Evolutionary conservation across 1,140 invertebrate species (phyloP).

Genomic region (Drosophila parvula): DNA sequence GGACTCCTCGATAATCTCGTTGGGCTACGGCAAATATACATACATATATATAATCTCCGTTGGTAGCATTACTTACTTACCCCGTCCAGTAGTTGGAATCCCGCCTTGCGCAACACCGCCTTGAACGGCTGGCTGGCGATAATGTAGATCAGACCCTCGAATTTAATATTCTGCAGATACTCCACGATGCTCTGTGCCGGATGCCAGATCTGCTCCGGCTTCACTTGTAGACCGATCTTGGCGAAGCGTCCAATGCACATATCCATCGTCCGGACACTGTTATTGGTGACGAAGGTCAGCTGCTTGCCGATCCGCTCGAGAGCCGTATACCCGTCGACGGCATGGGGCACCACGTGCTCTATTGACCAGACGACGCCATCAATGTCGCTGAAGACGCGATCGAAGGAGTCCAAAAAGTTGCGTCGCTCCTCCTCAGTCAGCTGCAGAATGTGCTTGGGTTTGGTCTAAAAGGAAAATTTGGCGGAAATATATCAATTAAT

Average conservation of each 20-base stretch:
- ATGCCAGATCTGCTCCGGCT: constrained; percentile 78
- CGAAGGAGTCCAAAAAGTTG: constrained; percentile 84
- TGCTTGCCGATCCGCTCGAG: constrained; percentile 88
- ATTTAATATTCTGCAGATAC: constrained; percentile 84
- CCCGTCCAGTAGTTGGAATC: constrained; percentile 84
- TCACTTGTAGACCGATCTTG: constrained; percentile 38
- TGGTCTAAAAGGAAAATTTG: background rate
- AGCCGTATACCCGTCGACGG: constrained; percentile 84
- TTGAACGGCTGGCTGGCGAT: constrained; percentile 77
- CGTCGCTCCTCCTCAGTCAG: constrained; percentile 62
- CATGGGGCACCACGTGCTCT: constrained; percentile 84
- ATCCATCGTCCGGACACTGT: constrained; percentile 84
- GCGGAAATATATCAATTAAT: background rate
- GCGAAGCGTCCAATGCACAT: constrained; percentile 68
- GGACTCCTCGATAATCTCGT: constrained; percentile 74
- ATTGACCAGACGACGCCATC: constrained; percentile 87
- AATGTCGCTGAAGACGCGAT: constrained; percentile 83
- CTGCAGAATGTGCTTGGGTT: constrained; percentile 52
- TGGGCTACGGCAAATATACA: constrained; percentile 71
- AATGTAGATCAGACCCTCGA: constrained; percentile 84
- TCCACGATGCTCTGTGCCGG: constrained; percentile 80
- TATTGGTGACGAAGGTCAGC: constrained; percentile 90
- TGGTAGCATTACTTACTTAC: constrained; percentile 64
- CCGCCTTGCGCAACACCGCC: constrained; percentile 76
- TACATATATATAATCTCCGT: too few relatives aligned